Base-by-base conservation (phyloP, 2,113 vertebrate species). In the Prolemur simus region DNA sequence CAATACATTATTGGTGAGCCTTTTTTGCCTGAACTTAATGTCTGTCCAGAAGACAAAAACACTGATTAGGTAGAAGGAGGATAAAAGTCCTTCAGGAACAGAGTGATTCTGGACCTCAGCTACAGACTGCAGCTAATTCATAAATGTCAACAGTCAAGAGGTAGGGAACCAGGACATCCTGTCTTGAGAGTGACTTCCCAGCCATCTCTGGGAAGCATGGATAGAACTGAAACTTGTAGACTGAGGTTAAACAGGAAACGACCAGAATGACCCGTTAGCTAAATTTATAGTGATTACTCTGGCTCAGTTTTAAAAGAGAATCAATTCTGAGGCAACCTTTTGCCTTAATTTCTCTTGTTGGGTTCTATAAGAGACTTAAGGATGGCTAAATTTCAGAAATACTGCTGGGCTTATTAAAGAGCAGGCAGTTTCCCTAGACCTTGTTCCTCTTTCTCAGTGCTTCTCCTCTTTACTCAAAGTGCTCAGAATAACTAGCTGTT, bases 31-130 rank as follows among this genome's bases (percentile, higher is more conserved):
- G 10, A 97, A 12, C 5, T 87, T 96, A 37, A 73, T 98, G 64
- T 94, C 96, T 96, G 90, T 84, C 60, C 52, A 96, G 88, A 94
- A 95, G 98, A 98, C 71, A 98, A 97, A 97, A 94, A 81, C 0
- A 93, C 68, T 96, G 91, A 92, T 95, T 96, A 97, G 68, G 66
- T 85, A 69, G 84, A 98, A 95, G 27, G 47, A 92, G 64, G 94
- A 84, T 74, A 95, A 92, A 97, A 92, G n/a, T 90, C 47, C 29
- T 97, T 97, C 42, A 94, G 96, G 95, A 90, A 71, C 42, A 96
- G 88, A 96, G 29, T 54, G 64, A 90, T 32, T 89, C 73, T 34
- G 78, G 66, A 39, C n/a, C 45, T 92, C 78, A 87, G 96, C 71
- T 94, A 3, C 13, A 47, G 91, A 87, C 81, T 95, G 73, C 5